Evolutionary conservation across 2,888 invertebrate genomes (phyloP).

Genomic region (Eupithecia centaureata): DNA sequence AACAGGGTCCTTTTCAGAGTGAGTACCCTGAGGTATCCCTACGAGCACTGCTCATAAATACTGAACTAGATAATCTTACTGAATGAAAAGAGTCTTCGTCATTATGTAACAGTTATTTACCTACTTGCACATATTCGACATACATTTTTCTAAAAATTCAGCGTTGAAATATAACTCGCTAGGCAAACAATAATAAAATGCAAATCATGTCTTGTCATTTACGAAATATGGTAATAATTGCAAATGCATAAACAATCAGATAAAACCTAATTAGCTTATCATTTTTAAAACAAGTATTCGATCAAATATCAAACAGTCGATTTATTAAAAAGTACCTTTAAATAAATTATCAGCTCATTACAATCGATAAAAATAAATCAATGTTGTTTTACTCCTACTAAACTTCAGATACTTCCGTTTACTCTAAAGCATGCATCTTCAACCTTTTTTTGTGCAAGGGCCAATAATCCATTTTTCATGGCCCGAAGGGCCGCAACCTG

Average conservation of each 20-base stretch:
- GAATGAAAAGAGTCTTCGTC: not conserved
- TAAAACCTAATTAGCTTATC: not conserved
- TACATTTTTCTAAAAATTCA: not conserved
- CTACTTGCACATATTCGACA: not conserved
- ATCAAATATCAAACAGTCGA: conserved; percentile 4
- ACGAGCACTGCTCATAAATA: too few relatives aligned
- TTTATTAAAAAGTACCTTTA: conserved; percentile 4
- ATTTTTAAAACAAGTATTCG: conserved; percentile 14
- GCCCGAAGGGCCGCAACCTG: too few relatives aligned
- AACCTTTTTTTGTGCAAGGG: too few relatives aligned
- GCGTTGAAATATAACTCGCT: not conserved
- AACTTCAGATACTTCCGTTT: conserved; percentile 45
- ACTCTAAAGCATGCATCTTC: not conserved
- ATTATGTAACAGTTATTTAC: not conserved
- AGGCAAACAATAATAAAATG: not conserved
- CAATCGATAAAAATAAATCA: not conserved
- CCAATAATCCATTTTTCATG: too few relatives aligned
- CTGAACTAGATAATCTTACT: not conserved
- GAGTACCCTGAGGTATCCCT: too few relatives aligned
- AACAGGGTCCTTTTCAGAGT: too few relatives aligned
- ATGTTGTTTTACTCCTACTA: not conserved
- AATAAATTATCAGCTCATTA: not conserved
- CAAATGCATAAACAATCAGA: not conserved
- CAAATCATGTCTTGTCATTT: not conserved
- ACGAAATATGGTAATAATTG: not conserved